phyloP scores from a whole-genome alignment of 2,113 vertebrate species.

The Bucco capensis region DNA sequence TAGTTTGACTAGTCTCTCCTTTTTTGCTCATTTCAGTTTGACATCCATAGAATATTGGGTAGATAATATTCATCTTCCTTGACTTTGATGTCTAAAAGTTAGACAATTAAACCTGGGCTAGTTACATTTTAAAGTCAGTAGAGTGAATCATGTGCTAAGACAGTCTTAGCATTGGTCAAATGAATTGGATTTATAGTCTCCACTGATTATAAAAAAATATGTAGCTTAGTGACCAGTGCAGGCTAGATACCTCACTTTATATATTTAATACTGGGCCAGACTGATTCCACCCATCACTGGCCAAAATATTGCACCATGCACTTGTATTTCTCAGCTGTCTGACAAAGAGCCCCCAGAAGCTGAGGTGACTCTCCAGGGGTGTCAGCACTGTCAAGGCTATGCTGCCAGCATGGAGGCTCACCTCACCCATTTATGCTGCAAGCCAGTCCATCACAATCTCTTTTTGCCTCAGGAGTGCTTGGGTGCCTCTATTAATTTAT shows the following conservation, averaged over 20 bases:
- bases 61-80: constrained; percentile 35
- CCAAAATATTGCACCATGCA: background rate
- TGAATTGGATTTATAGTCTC: background rate
- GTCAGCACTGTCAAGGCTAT: fast-evolving
- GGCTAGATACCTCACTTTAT: background rate
- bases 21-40: constrained; percentile 19
- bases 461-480: background rate
- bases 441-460: background rate
- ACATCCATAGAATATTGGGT: background rate
- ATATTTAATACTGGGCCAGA: background rate
- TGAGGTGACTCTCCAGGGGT: background rate
- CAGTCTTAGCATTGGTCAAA: constrained; percentile 10
- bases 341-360: background rate
- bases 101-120: constrained; percentile 33
- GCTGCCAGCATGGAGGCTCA: fast-evolving
- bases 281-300: background rate
- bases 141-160: constrained; percentile 30
- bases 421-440: background rate
- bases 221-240: background rate
- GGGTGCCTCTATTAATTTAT: background rate
- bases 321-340: background rate
- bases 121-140: constrained; percentile 28
- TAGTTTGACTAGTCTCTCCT: background rate
- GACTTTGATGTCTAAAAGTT: constrained; percentile 33
- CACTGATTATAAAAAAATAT: background rate